Conservation (phyloP, 2,888 invertebrate genomes). For the Drosophila peninsularis region DNA sequence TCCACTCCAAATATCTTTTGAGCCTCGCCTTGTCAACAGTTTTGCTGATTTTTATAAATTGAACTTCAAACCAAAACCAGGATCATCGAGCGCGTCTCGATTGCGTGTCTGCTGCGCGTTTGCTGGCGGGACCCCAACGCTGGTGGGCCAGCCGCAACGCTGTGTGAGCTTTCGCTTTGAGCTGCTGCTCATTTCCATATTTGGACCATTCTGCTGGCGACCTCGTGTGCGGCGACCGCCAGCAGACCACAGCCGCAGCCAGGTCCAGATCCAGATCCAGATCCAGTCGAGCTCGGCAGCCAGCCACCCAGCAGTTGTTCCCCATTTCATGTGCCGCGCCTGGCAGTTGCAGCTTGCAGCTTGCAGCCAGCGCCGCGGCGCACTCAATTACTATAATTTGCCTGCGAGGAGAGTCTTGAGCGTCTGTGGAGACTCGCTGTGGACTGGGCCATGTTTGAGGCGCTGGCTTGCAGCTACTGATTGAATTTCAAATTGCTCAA, state of each 20-base stretch:
- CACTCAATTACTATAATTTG: conserved; percentile 85
- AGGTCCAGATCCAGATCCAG: conserved; percentile 12
- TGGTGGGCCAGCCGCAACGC: conserved; percentile 51
- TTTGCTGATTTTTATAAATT: background rate
- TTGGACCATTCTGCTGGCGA: conserved; percentile 55
- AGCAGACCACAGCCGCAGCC: conserved; percentile 54
- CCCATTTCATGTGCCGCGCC: conserved; percentile 64
- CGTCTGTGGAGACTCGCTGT: conserved; percentile 2
- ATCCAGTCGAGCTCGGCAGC: conserved; percentile 1
- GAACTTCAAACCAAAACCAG: conserved; percentile 16
- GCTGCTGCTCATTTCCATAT: conserved; percentile 72
- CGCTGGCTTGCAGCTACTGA: conserved; percentile 82
- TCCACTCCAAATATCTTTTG: background rate
- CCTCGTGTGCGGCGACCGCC: conserved; percentile 80
- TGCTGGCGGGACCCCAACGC: conserved; percentile 30
- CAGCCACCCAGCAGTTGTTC: conserved; percentile 25
- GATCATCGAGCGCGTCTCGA: conserved; percentile 34
- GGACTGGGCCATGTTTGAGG: conserved; percentile 29
- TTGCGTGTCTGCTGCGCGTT: conserved; percentile 50
- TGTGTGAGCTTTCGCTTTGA: conserved; percentile 67
- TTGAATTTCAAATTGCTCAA: conserved; percentile 85
- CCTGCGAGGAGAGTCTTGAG: conserved; percentile 55
- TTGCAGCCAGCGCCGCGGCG: conserved; percentile 54
- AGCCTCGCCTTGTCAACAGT: background rate
- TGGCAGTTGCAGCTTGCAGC: conserved; percentile 63